Evolutionary conservation across 2,888 invertebrate genomes (phyloP).

Genomic region (Cantharis flavilabris): DNA sequence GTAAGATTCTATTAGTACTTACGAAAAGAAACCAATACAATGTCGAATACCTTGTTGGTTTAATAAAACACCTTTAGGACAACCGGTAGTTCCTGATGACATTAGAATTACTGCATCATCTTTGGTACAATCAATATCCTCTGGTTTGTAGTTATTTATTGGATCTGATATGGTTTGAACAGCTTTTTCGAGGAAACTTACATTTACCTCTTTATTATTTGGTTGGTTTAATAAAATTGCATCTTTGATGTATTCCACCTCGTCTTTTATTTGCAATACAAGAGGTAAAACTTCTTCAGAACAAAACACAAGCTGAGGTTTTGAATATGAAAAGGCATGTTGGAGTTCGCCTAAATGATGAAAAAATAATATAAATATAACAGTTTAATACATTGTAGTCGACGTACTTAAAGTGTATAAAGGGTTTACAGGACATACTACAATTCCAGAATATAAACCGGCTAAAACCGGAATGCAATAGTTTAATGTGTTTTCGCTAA

Average conservation of each 20-base stretch:
- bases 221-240: not conserved
- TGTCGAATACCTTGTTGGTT: constrained; percentile 46
- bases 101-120: constrained; percentile 56
- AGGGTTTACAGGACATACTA: not conserved
- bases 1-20: not conserved
- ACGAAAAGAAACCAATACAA: not conserved
- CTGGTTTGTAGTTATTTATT: not conserved
- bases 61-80: constrained; percentile 78
- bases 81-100: constrained; percentile 80
- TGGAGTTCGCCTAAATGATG: constrained; percentile 66
- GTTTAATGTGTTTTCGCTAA: not conserved
- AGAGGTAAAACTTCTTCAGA: constrained; percentile 54
- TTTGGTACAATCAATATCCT: not conserved
- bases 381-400: not conserved
- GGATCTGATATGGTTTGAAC: not conserved
- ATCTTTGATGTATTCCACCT: not conserved
- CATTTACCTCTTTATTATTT: not conserved
- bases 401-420: not conserved
- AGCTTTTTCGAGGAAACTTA: not conserved
- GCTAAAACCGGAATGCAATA: not conserved
- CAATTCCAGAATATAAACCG: not conserved
- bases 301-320: constrained; percentile 70
- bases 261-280: not conserved
- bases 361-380: not conserved
- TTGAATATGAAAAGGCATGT: constrained; percentile 68